Evolutionary conservation across 2,797 vertebrate genomes (phyloP).

Genomic region (Helarctos malayanus): DNA sequence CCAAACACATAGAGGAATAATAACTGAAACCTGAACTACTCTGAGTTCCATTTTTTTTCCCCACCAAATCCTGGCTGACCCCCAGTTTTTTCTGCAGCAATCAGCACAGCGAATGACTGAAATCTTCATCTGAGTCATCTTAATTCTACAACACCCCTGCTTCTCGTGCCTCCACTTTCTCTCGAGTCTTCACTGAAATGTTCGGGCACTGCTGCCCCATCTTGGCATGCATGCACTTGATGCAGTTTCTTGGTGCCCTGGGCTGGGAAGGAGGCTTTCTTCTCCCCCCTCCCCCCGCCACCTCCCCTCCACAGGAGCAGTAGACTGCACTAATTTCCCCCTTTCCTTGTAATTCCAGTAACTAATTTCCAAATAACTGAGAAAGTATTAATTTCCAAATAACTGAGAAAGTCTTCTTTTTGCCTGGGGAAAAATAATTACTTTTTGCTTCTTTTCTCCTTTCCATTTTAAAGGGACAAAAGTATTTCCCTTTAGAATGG

Average conservation of each 20-base stretch:
- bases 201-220: accelerated
- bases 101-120: constrained; percentile 11
- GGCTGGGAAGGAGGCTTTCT: neutral
- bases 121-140: neutral
- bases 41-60: constrained; percentile 51
- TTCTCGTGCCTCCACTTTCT: neutral
- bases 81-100: neutral
- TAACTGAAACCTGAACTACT: constrained; percentile 9
- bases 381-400: neutral
- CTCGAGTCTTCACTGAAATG: neutral
- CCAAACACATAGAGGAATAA: constrained; percentile 37
- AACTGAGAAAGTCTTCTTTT: neutral
- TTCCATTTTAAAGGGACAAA: neutral
- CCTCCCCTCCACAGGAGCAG: neutral
- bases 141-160: neutral
- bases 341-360: neutral
- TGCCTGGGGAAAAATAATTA: neutral
- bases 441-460: neutral
- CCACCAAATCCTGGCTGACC: neutral
- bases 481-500: neutral
- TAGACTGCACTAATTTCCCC: accelerated
- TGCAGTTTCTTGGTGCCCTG: neutral
- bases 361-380: too few species aligned
- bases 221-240: neutral
- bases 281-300: accelerated